Evolutionary conservation across 2,797 vertebrate species (phyloP).

Genomic region (Lutjanus argentimaculatus): DNA sequence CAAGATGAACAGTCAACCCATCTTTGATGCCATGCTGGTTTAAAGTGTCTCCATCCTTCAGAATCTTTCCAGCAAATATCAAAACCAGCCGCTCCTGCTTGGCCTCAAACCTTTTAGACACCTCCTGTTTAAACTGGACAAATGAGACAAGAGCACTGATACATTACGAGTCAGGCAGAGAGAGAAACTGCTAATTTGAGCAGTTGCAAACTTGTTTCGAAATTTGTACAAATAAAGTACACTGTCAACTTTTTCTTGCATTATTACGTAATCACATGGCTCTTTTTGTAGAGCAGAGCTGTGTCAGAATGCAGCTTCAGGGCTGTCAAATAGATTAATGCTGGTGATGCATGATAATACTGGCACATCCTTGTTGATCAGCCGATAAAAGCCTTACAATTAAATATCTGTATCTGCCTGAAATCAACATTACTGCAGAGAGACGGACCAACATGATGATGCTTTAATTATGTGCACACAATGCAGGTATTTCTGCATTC

Average conservation of each 20-base stretch:
- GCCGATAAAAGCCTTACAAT: too few relatives aligned
- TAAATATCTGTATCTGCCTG: too few relatives aligned
- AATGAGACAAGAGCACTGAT: not conserved
- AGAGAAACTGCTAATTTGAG: too few relatives aligned
- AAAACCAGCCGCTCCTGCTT: slow-evolving; percentile 94
- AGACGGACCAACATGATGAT: too few relatives aligned
- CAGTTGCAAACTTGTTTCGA: not conserved
- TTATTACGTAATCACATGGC: too few relatives aligned
- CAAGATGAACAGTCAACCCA: slow-evolving; percentile 93
- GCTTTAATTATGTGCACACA: too few relatives aligned
- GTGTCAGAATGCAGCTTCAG: not conserved
- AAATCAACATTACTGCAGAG: too few relatives aligned
- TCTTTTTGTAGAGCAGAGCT: too few relatives aligned
- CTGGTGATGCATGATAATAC: too few relatives aligned
- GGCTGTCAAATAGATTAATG: not conserved
- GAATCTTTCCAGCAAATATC: slow-evolving; percentile 95
- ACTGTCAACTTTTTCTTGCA: too few relatives aligned
- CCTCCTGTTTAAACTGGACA: slow-evolving; percentile 93
- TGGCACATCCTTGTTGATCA: too few relatives aligned
- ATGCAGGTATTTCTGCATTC: too few relatives aligned
- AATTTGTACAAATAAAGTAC: not conserved
- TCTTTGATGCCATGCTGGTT: slow-evolving; percentile 93
- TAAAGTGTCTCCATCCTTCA: slow-evolving; percentile 92
- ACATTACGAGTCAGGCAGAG: not conserved
- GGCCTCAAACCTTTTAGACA: slow-evolving; percentile 92